Percentiles rank a stretch among this genome's conserved stretches.
These are phyloP conservation scores for Drosophila arizonae DNA, from an alignment of 1,140 invertebrate genomes.

Conservation along the genomic window DNA sequence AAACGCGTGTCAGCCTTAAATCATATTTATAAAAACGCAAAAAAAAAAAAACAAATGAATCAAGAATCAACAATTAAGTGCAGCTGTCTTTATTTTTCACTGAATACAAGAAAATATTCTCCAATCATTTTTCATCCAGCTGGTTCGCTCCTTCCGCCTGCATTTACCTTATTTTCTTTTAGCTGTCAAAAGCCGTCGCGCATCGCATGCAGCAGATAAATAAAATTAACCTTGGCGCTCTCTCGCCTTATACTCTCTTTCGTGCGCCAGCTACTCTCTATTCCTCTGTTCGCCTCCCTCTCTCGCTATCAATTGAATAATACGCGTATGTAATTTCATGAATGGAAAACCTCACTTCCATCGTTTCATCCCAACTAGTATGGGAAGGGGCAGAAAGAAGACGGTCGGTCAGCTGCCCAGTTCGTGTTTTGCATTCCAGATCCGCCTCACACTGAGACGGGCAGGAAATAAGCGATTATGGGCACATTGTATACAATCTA, in stretches of 20 bases:
- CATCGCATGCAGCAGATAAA: conserved; percentile 58
- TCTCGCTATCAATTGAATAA: conserved; percentile 43
- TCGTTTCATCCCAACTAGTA: neutral
- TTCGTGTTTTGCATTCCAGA: conserved; percentile 59
- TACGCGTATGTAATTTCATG: conserved; percentile 50
- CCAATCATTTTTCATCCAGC: conserved; percentile 21
- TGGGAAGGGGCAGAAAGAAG: neutral
- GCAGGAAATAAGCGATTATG: conserved; percentile 66
- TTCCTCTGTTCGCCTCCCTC: conserved; percentile 5
- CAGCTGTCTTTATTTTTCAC: conserved; percentile 27
- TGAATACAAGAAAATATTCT: conserved; percentile 1
- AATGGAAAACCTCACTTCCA: conserved; percentile 42
- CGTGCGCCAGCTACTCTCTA: neutral
- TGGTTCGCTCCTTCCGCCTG: conserved; percentile 17
- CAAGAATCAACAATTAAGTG: conserved; percentile 16
- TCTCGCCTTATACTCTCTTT: neutral
- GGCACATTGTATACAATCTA: conserved; percentile 45
- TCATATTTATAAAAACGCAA: conserved; percentile 13
- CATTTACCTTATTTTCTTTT: conserved; percentile 25
- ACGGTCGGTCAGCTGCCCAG: conserved; percentile 32
- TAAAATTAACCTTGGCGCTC: conserved; percentile 67
- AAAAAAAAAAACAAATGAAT: neutral
- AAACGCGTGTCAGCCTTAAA: conserved; percentile 30
- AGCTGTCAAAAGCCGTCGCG: conserved; percentile 29
- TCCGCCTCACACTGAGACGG: conserved; percentile 35